Base-by-base conservation (phyloP, 1,140 invertebrate genomes). In the Vanessa atalanta region DNA sequence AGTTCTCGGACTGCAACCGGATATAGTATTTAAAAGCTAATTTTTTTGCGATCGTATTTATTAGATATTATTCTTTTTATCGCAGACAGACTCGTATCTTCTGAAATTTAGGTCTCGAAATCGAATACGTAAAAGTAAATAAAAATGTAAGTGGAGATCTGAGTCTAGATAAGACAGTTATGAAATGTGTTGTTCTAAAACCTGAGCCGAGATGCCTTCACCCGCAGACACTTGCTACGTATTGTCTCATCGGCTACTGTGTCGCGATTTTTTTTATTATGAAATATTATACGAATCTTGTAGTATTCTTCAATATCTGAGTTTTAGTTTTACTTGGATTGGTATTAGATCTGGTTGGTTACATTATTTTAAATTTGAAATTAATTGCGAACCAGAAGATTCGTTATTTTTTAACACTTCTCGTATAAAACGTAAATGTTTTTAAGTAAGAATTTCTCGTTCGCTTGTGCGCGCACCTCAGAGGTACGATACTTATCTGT, bases 11-110 rank as follows among this genome's bases (percentile, higher is more conserved):
- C 15, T 12, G 51, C 20, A 31, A 67, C 64, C 71, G 71, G 64
- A 72, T 72, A 5, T 60, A 23, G 55, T 55, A 61, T 69, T 65
- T 65, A 67, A 72, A 53, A 65, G 48, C 23, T 16, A 53, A 48
- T 69, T 60, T 65, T 65, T 72, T 72, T 50, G 55, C 71, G 65
- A 31, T 9, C 37, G 9, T 48, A 57, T 31, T 60, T 43, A 66
- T 67, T 67, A 8, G 66, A 72, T 68, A 55, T 60, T 7, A 23
- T 16, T 57, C 2, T 57, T 57, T 26, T 31, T 43, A 60, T 69
- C 16, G n/a, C 23, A 67, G 65, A 55, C 47, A 4, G 26, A 31
- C 31, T n/a, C 16, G 26, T 57, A 31, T 60, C 53, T 37, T 69
- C 53, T 47, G 1, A 16, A 43, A 15, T 47, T 55, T 14, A 68